Evolutionary conservation across 1,140 invertebrate species (phyloP), one percentile per base, ranked within the genome.

Genomic region (Drosophila ogumai): DNA sequence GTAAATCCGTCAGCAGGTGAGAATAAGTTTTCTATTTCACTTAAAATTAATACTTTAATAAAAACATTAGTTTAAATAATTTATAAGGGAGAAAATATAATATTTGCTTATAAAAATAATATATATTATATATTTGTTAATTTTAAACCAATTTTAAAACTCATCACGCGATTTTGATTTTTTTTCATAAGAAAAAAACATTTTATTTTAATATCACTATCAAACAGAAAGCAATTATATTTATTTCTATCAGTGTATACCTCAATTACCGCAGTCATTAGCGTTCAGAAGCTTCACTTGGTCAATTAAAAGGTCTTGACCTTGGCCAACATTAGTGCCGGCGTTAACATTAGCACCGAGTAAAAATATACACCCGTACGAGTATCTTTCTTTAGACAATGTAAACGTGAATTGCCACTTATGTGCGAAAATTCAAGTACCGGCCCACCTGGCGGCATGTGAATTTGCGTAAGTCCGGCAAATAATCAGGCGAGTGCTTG

Each of bases 251-350:
- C 4, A 10, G 10, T 36, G 40, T 12, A 28, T 6, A 10, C 9
- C 31, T 13, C 41, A 32, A 34, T 3, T 10, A 54, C 17, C 6
- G 19, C 12, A 1, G 52, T 55, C 54, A 32, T 41, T n/a, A 67
- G 8, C 43, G 32, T 15, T 25, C 17, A 71, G 63, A 69, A 69
- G 67, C 67, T 32, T 40, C 38, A 52, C 36, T 46, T 38, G 36
- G 40, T 41, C 59, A 79, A 84, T 75, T 82, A 75, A 65, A 61
- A 61, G 54, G 61, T 57, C 31, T 31, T 36, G 36, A 75, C 84
- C 84, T 88, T 90, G 84, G 66, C 84, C 84, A 84, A 87, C 44
- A 77, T 79, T 61, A 61, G 46, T 54, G 66, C 43, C 79, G 71
- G 57, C 25, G 19, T 25, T 38, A 67, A 28, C 57, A 67, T 88